A percentile compares a stretch with the other conserved stretches of the same genome.
These are phyloP conservation scores for Molothrus ater DNA, from an alignment of 2,797 vertebrate species.

Conservation along the genomic window DNA sequence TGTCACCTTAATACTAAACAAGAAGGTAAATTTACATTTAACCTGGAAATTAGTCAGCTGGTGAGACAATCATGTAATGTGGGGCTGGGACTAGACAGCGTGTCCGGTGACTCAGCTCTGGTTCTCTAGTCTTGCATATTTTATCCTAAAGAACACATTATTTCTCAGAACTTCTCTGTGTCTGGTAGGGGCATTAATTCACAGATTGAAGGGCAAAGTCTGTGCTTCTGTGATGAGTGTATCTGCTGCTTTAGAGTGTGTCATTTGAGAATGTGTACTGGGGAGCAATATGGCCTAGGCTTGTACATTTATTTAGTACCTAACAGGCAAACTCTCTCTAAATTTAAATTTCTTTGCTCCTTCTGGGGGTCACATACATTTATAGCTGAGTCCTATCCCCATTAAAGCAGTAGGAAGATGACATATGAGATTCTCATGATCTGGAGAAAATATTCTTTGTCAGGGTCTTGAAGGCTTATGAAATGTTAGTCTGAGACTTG, in stretches of 20 bases:
- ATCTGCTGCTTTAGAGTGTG: neutral
- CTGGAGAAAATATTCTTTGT: neutral
- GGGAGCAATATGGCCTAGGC: neutral
- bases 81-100: neutral
- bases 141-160: neutral
- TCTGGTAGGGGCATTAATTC: neutral
- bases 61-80: rapidly evolving
- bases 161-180: neutral
- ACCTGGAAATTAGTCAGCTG: neutral
- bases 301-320: neutral
- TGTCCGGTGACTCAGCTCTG: neutral
- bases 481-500: neutral
- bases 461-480: neutral
- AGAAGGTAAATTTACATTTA: neutral
- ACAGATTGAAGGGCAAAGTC: neutral
- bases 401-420: neutral
- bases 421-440: neutral
- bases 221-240: neutral
- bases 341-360: neutral
- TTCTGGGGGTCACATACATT: neutral
- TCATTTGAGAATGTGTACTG: neutral
- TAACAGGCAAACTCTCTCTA: neutral
- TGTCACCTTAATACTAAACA: neutral
- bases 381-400: neutral
- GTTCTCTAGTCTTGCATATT: neutral